Evolutionary conservation across 2,797 vertebrate genomes (phyloP).

Genomic region (Rhynchonycteris naso): DNA sequence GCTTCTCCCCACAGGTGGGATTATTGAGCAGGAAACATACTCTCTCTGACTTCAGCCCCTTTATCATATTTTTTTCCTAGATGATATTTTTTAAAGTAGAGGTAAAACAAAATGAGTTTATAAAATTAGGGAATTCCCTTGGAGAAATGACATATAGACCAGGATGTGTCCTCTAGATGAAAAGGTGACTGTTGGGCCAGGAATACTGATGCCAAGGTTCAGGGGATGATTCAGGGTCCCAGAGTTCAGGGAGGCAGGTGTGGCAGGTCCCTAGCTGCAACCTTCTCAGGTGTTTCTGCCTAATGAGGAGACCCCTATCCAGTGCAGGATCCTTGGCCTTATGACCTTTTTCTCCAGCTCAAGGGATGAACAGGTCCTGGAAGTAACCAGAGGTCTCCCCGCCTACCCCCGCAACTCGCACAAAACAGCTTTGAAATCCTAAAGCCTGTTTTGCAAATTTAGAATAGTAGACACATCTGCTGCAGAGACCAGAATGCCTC

Average conservation of each 20-base stretch:
- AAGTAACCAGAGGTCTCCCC: not conserved
- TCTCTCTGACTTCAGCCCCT: not conserved
- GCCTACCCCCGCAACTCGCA: not conserved
- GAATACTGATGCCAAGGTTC: not conserved
- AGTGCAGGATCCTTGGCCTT: not conserved
- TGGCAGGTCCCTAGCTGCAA: not conserved
- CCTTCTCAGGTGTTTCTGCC: not conserved
- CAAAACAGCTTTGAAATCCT: not conserved
- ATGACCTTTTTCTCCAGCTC: not conserved
- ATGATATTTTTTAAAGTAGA: not conserved
- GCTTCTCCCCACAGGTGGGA: not conserved
- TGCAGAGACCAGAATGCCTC: not conserved
- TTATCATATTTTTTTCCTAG: not conserved
- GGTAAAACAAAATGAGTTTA: not conserved
- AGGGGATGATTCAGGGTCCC: not conserved
- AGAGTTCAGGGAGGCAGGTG: not conserved
- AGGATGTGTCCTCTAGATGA: not conserved
- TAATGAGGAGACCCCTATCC: not conserved
- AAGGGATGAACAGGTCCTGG: not conserved
- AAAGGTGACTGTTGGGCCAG: not conserved
- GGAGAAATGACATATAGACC: not conserved
- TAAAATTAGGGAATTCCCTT: conserved; percentile 4
- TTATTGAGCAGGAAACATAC: not conserved
- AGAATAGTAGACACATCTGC: not conserved
- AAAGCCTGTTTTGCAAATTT: not conserved